phyloP scores from a whole-genome alignment of 2,113 vertebrate genomes.

The Polyodon spathula region DNA sequence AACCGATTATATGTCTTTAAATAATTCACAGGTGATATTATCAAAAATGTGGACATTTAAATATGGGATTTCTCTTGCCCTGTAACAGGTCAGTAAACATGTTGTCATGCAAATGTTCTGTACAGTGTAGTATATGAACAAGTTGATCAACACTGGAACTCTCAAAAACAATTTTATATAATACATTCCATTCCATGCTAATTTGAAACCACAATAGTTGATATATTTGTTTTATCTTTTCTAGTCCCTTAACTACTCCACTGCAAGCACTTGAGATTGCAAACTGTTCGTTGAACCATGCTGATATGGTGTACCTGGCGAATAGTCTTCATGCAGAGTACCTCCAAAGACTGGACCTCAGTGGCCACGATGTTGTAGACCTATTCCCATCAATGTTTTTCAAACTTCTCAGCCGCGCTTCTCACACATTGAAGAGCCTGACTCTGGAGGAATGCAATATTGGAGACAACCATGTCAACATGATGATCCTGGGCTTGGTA shows the following conservation, averaged over 20 bases:
- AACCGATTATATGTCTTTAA: too few species aligned
- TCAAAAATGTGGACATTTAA: too few species aligned
- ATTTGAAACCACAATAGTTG: too few species aligned
- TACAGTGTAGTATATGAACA: too few species aligned
- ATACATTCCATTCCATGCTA: too few species aligned
- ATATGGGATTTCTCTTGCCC: too few species aligned
- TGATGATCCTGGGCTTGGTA: constrained; percentile 54
- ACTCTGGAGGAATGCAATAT: constrained; percentile 79
- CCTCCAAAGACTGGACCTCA: constrained; percentile 75
- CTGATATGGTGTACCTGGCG: constrained; percentile 82
- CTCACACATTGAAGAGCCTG: constrained; percentile 59
- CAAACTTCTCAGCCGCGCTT: constrained; percentile 71
- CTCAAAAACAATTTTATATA: too few species aligned
- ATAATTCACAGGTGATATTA: too few species aligned
- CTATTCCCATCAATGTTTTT: constrained; percentile 66
- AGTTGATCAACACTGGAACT: too few species aligned
- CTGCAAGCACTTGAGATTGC: constrained; percentile 75
- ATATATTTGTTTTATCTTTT: constrained; percentile 18
- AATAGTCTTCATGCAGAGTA: constrained; percentile 71
- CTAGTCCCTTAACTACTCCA: constrained; percentile 74
- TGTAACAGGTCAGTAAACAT: too few species aligned
- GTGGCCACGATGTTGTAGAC: constrained; percentile 67
- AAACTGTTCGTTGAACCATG: constrained; percentile 69
- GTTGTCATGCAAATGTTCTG: too few species aligned
- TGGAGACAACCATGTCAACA: constrained; percentile 59